Evolutionary conservation across 2,888 invertebrate species (phyloP).

Genomic region (Anaspis maculata): DNA sequence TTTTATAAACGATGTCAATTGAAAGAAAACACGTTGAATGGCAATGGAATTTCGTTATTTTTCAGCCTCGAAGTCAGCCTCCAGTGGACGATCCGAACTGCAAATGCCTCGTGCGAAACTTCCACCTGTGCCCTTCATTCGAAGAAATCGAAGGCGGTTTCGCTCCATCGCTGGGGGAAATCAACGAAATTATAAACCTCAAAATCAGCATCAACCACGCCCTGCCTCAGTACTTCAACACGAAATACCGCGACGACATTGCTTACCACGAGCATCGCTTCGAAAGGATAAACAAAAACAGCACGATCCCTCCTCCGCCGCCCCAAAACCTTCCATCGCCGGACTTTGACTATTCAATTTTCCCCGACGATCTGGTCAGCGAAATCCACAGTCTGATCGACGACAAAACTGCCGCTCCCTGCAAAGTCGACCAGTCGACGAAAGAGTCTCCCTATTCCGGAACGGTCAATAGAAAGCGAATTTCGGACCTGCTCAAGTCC

Average conservation of each 20-base stretch:
- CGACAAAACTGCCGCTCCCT: too few relatives aligned
- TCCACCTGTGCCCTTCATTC: constrained; percentile 48
- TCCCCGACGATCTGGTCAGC: constrained; percentile 3
- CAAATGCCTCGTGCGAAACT: constrained; percentile 28
- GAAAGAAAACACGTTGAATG: too few relatives aligned
- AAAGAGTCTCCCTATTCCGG: too few relatives aligned
- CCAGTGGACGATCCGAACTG: constrained; percentile 9
- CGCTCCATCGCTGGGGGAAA: constrained; percentile 27
- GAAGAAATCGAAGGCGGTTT: constrained; percentile 45
- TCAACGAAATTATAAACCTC: constrained; percentile 17
- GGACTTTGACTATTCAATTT: constrained; percentile 8
- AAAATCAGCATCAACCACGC: constrained; percentile 15
- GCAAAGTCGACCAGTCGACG: too few relatives aligned
- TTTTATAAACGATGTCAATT: too few relatives aligned
- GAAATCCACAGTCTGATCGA: constrained; percentile 3
- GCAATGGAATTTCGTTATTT: too few relatives aligned
- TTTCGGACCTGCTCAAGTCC: too few relatives aligned
- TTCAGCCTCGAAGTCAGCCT: background rate
- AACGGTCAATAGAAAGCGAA: too few relatives aligned
- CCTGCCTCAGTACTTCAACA: constrained; percentile 20
- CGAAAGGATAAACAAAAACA: constrained; percentile 1
- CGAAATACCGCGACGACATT: constrained; percentile 5
- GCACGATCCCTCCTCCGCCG: too few relatives aligned
- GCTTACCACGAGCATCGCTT: too few relatives aligned
- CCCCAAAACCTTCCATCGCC: background rate